These are phyloP conservation scores for Varroa destructor DNA, from an alignment of 1,140 invertebrate genomes.

Conservation along the genomic window DNA sequence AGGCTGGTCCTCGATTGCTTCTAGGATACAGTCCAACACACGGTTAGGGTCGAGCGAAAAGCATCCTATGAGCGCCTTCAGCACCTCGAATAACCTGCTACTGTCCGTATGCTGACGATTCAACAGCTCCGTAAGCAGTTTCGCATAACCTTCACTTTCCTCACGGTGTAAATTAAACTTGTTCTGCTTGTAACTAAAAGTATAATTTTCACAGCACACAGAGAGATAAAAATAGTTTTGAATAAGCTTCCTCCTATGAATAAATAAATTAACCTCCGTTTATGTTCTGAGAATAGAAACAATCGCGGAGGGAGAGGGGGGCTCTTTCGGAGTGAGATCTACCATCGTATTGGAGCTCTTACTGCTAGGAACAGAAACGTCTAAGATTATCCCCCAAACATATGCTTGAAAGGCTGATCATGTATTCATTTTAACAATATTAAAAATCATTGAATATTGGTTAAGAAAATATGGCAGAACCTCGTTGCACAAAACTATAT, in stretches of 20 bases:
- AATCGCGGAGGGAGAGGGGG: no score
- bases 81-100: constrained; percentile 60
- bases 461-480: no score
- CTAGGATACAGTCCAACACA: constrained; percentile 87
- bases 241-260: not conserved
- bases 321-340: no score
- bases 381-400: no score
- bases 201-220: constrained; percentile 25
- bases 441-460: no score
- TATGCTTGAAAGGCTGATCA: no score
- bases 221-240: constrained; percentile 29
- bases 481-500: no score
- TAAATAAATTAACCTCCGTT: constrained; percentile 29
- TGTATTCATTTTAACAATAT: no score
- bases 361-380: no score
- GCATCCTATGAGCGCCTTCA: constrained; percentile 87
- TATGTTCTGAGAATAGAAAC: constrained; percentile 27
- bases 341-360: no score
- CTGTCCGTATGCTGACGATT: constrained; percentile 55
- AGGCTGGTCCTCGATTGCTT: constrained; percentile 83
- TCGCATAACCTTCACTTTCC: constrained; percentile 97
- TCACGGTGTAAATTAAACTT: constrained; percentile 97
- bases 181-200: constrained; percentile 88
- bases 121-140: constrained; percentile 88
- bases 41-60: constrained; percentile 98